These are phyloP conservation scores for Stigmatopora nigra DNA, from an alignment of 2,113 vertebrate species.

Conservation along the genomic window DNA sequence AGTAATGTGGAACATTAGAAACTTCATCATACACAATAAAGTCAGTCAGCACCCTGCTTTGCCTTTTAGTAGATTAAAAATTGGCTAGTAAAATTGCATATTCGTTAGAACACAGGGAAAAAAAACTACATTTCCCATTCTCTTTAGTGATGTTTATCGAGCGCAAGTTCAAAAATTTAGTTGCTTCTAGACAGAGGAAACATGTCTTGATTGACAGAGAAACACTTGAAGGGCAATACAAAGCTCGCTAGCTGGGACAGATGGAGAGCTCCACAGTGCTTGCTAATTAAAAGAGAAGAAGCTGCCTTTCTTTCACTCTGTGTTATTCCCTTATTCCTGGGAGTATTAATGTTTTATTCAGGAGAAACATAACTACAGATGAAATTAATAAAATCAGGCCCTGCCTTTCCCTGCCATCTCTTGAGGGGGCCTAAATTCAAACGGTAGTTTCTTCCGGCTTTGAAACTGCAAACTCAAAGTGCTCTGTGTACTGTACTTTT, in stretches of 20 bases:
- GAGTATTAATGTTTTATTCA: slow-evolving; percentile 75
- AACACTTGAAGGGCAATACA: slow-evolving; percentile 60
- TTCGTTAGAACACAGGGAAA: slow-evolving; percentile 6
- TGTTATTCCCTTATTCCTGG: slow-evolving; percentile 68
- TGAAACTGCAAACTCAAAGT: slow-evolving; percentile 71
- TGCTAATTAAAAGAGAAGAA: slow-evolving; percentile 70
- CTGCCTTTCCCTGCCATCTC: slow-evolving; percentile 65
- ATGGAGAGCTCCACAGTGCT: slow-evolving; percentile 41
- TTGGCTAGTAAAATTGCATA: slow-evolving; percentile 15
- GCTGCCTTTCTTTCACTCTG: slow-evolving; percentile 64
- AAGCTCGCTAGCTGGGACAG: slow-evolving; percentile 57
- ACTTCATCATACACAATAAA: slow-evolving; percentile 28
- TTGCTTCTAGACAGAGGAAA: slow-evolving; percentile 48
- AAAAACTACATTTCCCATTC: slow-evolving; percentile 31
- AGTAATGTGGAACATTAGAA: slow-evolving; percentile 30
- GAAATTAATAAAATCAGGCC: slow-evolving; percentile 73
- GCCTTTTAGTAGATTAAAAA: slow-evolving; percentile 20
- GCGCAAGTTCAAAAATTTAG: slow-evolving; percentile 46
- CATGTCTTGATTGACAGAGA: slow-evolving; percentile 62
- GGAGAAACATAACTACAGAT: slow-evolving; percentile 71
- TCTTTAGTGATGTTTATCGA: slow-evolving; percentile 48
- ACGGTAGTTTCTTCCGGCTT: slow-evolving; percentile 64
- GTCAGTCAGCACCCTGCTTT: slow-evolving; percentile 16
- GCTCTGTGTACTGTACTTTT: slow-evolving; percentile 64
- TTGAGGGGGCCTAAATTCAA: slow-evolving; percentile 67